A percentile compares a stretch with the other conserved stretches of the same genome.
phyloP scores from a whole-genome alignment of 1,140 invertebrate genomes.

The Babylonia areolata region DNA sequence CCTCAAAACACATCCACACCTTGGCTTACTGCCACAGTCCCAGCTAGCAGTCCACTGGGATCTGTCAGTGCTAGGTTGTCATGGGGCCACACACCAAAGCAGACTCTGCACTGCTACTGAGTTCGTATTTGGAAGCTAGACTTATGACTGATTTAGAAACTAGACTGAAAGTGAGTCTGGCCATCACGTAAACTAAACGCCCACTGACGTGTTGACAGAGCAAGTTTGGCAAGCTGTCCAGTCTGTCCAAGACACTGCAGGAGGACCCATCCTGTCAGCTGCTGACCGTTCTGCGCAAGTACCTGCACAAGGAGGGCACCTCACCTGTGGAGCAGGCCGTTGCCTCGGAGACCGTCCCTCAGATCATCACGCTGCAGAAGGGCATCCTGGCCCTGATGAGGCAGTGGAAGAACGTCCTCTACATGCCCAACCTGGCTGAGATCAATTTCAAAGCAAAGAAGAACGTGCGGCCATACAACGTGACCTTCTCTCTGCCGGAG shows the following conservation, averaged over 20 bases:
- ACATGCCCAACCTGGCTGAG: slow-evolving; percentile 93
- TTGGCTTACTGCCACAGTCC: no score
- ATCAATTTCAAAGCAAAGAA: slow-evolving; percentile 81
- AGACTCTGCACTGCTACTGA: no score
- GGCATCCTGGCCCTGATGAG: slow-evolving; percentile 94
- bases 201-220: slow-evolving; percentile 79
- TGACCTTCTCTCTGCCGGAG: slow-evolving; percentile 90
- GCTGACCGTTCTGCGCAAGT: slow-evolving; percentile 90
- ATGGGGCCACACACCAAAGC: no score
- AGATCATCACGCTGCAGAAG: slow-evolving; percentile 90
- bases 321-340: slow-evolving; percentile 89
- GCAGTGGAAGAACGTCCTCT: slow-evolving; percentile 97
- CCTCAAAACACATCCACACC: no score
- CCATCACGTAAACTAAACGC: no score
- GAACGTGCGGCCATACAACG: slow-evolving; percentile 87
- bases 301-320: slow-evolving; percentile 86
- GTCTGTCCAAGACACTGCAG: slow-evolving; percentile 91
- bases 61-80: no score
- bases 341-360: slow-evolving; percentile 88
- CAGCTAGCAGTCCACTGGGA: no score
- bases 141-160: no score
- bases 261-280: slow-evolving; percentile 97
- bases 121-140: no score
- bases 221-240: slow-evolving; percentile 91
- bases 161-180: no score